A percentile compares a stretch with the other conserved stretches of the same genome.
phyloP scores from a whole-genome alignment of 64 coral and sea anemone species.

The Cladopsammia gracilis region DNA sequence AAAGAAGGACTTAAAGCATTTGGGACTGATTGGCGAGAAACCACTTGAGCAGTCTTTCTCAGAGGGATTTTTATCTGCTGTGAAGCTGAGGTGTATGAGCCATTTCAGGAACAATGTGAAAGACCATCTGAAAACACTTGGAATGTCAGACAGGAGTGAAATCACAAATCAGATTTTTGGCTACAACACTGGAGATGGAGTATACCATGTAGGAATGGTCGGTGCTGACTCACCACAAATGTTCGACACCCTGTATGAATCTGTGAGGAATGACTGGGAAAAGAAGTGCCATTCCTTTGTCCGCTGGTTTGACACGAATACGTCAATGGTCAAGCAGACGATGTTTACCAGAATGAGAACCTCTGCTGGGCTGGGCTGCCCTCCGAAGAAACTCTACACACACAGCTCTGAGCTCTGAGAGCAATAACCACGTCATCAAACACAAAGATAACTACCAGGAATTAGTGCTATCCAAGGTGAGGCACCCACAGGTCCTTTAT shows the following conservation, averaged over 20 bases:
- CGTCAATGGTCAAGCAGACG: constrained; percentile 34
- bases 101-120: constrained; percentile 57
- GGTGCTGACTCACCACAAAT: constrained; percentile 14
- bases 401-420: constrained; percentile 62
- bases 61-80: constrained; percentile 34
- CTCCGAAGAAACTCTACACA: constrained; percentile 66
- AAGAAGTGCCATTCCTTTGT: constrained; percentile 50
- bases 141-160: background rate
- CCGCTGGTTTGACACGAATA: constrained; percentile 34
- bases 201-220: constrained; percentile 40
- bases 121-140: constrained; percentile 60
- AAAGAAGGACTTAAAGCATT: constrained; percentile 36
- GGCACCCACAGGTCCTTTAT: background rate
- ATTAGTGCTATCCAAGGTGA: background rate
- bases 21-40: constrained; percentile 64
- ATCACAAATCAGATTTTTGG: constrained; percentile 64
- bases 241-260: constrained; percentile 11
- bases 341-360: constrained; percentile 54
- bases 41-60: constrained; percentile 34
- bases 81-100: constrained; percentile 54
- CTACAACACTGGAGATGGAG: constrained; percentile 20
- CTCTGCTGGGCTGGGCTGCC: constrained; percentile 40
- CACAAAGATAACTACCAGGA: constrained; percentile 11
- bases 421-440: constrained; percentile 47
- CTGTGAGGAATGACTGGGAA: constrained; percentile 5